These are phyloP conservation scores for Pituophis catenifer DNA, from an alignment of 2,113 vertebrate genomes.

Conservation along the genomic window DNA sequence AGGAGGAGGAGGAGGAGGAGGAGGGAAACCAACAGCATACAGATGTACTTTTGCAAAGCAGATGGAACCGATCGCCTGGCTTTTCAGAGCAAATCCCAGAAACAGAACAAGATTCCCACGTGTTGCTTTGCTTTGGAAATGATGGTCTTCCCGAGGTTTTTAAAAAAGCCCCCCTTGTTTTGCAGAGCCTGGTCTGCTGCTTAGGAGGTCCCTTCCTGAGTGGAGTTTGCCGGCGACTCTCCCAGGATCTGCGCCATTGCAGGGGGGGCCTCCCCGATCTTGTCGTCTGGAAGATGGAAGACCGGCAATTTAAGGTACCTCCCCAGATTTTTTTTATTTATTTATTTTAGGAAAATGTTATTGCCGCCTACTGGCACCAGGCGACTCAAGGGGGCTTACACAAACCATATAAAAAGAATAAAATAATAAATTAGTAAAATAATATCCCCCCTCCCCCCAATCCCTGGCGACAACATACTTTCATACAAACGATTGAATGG, in stretches of 20 bases:
- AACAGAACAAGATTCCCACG: neutral
- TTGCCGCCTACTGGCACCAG: no score
- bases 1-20: neutral
- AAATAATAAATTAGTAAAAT: no score
- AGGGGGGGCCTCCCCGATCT: conserved; percentile 90
- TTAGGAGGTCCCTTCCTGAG: conserved; percentile 85
- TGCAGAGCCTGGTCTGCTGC: conserved; percentile 83
- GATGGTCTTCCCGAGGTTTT: neutral
- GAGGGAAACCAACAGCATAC: no score
- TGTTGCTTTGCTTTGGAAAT: neutral
- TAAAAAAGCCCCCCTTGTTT: neutral
- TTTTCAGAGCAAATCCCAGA: neutral
- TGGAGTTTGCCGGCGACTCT: conserved; percentile 80
- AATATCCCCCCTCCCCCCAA: no score
- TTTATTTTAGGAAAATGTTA: no score
- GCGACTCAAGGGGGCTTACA: no score
- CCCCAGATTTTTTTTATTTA: neutral
- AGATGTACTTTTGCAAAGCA: neutral
- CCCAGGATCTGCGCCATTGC: conserved; percentile 85
- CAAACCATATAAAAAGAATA: no score
- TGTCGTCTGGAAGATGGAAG: conserved; percentile 84
- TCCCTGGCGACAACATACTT: no score
- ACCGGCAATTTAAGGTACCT: conserved; percentile 79
- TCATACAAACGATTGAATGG: no score
- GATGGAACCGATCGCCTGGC: neutral